phyloP scores from a whole-genome alignment of 2,797 vertebrate genomes.

The Coluber constrictor region DNA sequence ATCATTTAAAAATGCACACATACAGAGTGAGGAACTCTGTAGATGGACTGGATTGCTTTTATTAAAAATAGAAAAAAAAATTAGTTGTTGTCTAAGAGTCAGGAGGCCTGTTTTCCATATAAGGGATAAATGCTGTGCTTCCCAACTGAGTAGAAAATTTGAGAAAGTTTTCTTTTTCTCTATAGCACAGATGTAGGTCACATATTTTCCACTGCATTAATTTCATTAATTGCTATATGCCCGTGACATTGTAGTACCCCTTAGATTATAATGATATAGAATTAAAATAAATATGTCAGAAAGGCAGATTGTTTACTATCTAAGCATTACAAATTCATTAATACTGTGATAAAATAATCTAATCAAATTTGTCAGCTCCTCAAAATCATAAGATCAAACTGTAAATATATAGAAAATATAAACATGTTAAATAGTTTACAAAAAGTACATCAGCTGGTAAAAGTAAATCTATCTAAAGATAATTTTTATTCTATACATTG shows the following conservation, averaged over 20 bases:
- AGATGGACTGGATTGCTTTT: not conserved
- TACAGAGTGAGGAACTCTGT: not conserved
- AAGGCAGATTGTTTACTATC: not conserved
- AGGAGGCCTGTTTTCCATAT: not conserved
- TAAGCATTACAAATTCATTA: not conserved
- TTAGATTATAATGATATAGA: not conserved
- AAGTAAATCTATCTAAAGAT: not conserved
- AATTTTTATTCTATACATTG: conserved; percentile 44
- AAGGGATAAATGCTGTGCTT: not conserved
- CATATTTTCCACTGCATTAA: not conserved
- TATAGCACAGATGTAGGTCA: not conserved
- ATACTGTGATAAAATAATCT: not conserved
- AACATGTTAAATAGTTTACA: not conserved
- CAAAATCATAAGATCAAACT: not conserved
- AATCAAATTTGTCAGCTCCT: not conserved
- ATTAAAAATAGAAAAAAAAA: not conserved
- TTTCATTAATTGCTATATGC: not conserved
- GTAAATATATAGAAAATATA: not conserved
- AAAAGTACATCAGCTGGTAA: not conserved
- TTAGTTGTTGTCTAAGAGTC: not conserved
- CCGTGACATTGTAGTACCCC: not conserved
- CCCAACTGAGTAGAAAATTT: not conserved
- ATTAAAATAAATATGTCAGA: not conserved
- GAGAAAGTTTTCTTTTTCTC: not conserved
- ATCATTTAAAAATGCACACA: not conserved